These are phyloP conservation scores for Hirtodrosophila confusa DNA, from an alignment of 2,888 invertebrate genomes.

Conservation along the genomic window DNA sequence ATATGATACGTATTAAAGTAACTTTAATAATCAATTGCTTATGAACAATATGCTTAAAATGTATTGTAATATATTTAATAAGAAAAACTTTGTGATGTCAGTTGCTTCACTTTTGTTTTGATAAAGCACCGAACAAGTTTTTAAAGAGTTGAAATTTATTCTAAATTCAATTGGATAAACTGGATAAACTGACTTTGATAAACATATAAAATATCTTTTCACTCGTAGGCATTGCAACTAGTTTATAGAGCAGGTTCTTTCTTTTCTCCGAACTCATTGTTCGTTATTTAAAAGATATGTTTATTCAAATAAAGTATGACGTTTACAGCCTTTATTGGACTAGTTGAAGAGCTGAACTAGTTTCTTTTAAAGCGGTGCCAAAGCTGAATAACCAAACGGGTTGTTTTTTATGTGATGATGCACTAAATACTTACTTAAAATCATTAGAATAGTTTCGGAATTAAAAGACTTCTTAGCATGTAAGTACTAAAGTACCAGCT, in stretches of 20 bases:
- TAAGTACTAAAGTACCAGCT: not conserved
- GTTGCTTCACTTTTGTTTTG: too few species aligned
- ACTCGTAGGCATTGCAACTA: not conserved
- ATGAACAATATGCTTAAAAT: too few species aligned
- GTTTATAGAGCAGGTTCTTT: not conserved
- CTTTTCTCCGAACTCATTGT: too few species aligned
- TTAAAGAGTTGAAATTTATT: not conserved
- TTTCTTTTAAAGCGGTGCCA: not conserved
- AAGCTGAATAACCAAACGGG: constrained; percentile 2
- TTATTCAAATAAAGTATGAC: too few species aligned
- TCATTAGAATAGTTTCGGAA: too few species aligned
- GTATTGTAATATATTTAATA: too few species aligned
- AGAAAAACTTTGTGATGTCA: too few species aligned
- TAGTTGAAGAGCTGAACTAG: not conserved
- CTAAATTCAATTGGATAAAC: not conserved
- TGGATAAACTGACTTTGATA: not conserved
- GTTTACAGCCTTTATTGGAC: not conserved
- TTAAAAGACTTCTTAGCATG: too few species aligned
- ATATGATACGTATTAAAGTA: too few species aligned
- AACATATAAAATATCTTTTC: constrained; percentile 1
- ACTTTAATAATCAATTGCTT: too few species aligned
- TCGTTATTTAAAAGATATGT: too few species aligned
- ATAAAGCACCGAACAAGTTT: not conserved
- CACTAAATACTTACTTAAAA: too few species aligned
- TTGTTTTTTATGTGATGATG: not conserved